phyloP scores from a whole-genome alignment of 2,888 invertebrate species.

The Timema podura region DNA sequence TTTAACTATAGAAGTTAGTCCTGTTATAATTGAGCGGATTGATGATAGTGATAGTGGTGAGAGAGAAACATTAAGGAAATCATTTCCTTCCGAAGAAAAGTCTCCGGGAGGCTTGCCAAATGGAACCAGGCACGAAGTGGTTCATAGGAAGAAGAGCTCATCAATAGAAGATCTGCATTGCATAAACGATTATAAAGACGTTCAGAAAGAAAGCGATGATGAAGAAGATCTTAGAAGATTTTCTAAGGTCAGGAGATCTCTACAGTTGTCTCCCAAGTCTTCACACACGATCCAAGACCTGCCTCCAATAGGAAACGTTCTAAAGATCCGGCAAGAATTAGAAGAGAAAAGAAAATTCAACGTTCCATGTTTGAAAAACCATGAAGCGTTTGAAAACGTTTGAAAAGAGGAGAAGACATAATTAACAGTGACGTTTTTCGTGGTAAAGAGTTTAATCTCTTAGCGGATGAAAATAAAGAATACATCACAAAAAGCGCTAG shows the following conservation, averaged over 20 bases:
- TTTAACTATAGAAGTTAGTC: background rate
- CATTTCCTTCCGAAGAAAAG: conserved; percentile 1
- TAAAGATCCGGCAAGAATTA: conserved; percentile 52
- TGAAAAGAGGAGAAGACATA: conserved; percentile 21
- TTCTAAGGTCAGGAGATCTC: conserved; percentile 59
- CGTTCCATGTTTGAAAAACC: conserved; percentile 13
- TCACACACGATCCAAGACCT: conserved; percentile 1
- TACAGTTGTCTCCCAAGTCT: conserved; percentile 55
- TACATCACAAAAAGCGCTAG: background rate
- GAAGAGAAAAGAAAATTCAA: conserved; percentile 20
- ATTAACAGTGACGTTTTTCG: conserved; percentile 12
- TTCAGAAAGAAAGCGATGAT: conserved; percentile 39
- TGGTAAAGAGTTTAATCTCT: too few relatives aligned
- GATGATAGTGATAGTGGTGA: background rate
- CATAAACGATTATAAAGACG: conserved; percentile 22
- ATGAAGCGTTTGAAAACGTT: conserved; percentile 25
- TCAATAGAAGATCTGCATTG: conserved; percentile 49
- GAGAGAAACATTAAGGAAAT: background rate
- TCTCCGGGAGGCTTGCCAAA: conserved; percentile 13
- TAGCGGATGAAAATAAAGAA: too few relatives aligned
- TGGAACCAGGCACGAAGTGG: conserved; percentile 20
- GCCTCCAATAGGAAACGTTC: conserved; percentile 44
- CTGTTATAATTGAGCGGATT: background rate
- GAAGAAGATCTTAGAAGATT: conserved; percentile 58
- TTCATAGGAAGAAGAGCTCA: conserved; percentile 46